Base-by-base conservation (phyloP, 2,113 vertebrate species). In the Callocephalon fimbriatum region DNA sequence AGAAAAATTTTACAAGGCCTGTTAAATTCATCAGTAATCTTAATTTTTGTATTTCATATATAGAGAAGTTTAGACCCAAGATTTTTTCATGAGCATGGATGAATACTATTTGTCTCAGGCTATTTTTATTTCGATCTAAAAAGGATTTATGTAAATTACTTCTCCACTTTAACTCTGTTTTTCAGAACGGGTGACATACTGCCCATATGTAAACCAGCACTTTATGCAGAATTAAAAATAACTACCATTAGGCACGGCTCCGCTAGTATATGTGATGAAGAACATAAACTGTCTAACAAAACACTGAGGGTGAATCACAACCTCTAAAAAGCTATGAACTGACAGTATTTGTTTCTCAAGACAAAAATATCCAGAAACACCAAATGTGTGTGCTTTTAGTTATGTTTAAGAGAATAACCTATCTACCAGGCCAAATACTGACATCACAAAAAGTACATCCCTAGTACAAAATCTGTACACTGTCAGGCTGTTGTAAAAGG, bases 211-310 rank as follows among this genome's bases (percentile, higher is more conserved):
- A 96, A 95, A 84, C 72, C 92, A 90, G 90, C 32, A 45, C 68
- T 93, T 80, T 40, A 81, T 68, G 86, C 61, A 97, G 86, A 87
- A 91, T 91, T 96, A 91, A 96, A 97, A 96, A 96, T 93, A 97
- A 93, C 86, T 75, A 15, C 82, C 94, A 93, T 94, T 88, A 93
- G 88, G 79, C 91, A 88, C 35, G 86, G 86, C 27, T 62, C 83
- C 65, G 0, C 26, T 67, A 63, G 82, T 48, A 82, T 89, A 95
- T 82, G 83, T 38, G 54, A 95, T 38, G 61, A 78, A 86, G 90
- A 80, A 77, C 20, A 95, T 61, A 93, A 96, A 96, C 76, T 58
- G 81, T 61, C 92, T 88, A 84, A 97, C 95, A 78, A 90, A 96
- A 94, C 79, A 81, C 75, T 65, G 56, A 29, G 92, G 62, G 88